phyloP scores from a whole-genome alignment of 2,113 vertebrate genomes.

The Xyliphius kryptos region DNA sequence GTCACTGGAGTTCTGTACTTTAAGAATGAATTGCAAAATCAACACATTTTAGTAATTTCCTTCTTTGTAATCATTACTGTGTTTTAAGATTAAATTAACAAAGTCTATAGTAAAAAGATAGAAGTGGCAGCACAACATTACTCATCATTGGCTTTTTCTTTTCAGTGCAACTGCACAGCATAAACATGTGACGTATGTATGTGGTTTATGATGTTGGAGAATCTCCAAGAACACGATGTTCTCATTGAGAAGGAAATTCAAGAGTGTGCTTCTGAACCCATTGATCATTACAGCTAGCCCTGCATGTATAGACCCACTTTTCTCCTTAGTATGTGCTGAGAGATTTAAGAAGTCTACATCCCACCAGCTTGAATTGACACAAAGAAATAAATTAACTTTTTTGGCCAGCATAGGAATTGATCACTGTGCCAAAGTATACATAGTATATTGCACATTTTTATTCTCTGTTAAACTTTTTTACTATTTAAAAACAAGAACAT shows the following conservation, averaged over 20 bases:
- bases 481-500: too few relatives aligned
- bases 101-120: not conserved
- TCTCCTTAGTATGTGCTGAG: not conserved
- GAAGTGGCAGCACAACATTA: not conserved
- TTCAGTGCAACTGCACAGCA: not conserved
- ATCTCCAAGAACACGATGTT: constrained; percentile 6
- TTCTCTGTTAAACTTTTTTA: too few relatives aligned
- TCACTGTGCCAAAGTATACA: too few relatives aligned
- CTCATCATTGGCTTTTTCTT: not conserved
- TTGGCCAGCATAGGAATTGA: too few relatives aligned
- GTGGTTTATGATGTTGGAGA: not conserved
- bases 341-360: not conserved
- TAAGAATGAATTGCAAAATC: too few relatives aligned
- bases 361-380: too few relatives aligned
- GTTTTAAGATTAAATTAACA: not conserved
- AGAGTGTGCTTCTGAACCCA: not conserved
- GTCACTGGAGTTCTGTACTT: too few relatives aligned
- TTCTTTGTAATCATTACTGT: too few relatives aligned
- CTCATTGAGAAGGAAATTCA: constrained; percentile 1
- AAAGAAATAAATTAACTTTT: too few relatives aligned
- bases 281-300: not conserved
- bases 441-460: too few relatives aligned
- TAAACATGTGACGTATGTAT: not conserved
- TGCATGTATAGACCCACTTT: not conserved
- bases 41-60: too few relatives aligned